Evolutionary conservation across 2,113 vertebrate genomes (phyloP).

Genomic region (Corydoras maculifer): DNA sequence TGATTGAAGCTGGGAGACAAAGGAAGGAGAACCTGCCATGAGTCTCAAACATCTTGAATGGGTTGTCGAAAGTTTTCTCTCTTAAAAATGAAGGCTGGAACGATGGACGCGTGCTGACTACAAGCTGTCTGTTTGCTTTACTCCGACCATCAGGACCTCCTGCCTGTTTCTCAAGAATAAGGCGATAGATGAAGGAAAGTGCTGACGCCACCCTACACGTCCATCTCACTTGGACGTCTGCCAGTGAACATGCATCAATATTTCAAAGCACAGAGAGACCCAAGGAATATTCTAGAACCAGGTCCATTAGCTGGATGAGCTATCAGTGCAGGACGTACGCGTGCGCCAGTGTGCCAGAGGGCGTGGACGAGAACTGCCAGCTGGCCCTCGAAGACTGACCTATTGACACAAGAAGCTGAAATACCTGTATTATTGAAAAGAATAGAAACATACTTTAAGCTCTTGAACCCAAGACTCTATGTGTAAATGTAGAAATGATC

Average conservation of each 20-base stretch:
- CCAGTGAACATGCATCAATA: conserved; percentile 84
- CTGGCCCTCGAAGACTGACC: neutral
- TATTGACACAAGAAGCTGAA: no score
- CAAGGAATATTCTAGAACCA: conserved; percentile 62
- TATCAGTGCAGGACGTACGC: conserved; percentile 53
- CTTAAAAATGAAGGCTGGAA: neutral
- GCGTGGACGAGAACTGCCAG: neutral
- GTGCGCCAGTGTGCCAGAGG: neutral
- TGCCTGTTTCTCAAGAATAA: neutral
- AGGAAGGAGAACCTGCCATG: no score
- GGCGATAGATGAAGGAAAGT: conserved; percentile 19
- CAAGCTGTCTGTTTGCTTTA: neutral
- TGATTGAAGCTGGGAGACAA: no score
- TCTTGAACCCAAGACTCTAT: no score
- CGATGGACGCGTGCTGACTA: neutral
- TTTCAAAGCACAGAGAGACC: conserved; percentile 77
- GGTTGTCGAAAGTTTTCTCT: neutral
- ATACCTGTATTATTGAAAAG: no score
- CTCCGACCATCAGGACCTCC: neutral
- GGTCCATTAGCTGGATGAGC: conserved; percentile 63
- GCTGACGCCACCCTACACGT: conserved; percentile 33
- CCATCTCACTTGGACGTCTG: conserved; percentile 43
- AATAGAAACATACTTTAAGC: no score
- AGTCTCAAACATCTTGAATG: neutral
- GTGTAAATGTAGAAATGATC: no score